Conservation (phyloP, 2,888 invertebrate species). For the Drosophila setosimentum region DNA sequence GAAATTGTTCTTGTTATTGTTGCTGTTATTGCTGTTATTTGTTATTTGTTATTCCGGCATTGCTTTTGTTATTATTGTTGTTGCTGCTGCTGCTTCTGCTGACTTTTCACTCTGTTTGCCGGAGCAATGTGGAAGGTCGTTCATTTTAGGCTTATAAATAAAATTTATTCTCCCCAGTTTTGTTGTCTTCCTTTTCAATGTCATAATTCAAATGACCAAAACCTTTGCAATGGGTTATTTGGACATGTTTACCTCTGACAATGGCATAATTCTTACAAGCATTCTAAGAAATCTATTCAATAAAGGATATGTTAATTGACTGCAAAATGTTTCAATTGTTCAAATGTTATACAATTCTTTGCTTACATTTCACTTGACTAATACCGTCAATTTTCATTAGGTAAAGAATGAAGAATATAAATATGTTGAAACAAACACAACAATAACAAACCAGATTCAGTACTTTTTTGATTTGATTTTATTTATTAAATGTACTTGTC, state of each 20-base stretch:
- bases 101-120: conserved; percentile 41
- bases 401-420: neutral
- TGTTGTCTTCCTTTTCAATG: conserved; percentile 50
- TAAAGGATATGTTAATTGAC: conserved; percentile 3
- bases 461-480: neutral
- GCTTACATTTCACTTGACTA: neutral
- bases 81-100: conserved; percentile 34
- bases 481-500: neutral
- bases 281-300: conserved; percentile 8
- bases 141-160: conserved; percentile 57
- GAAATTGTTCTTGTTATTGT: conserved; percentile 63
- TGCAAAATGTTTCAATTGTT: neutral
- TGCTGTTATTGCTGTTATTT: conserved; percentile 44
- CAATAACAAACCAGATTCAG: neutral
- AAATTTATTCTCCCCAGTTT: conserved; percentile 28
- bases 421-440: neutral
- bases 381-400: neutral
- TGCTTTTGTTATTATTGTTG: conserved; percentile 26
- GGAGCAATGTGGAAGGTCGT: conserved; percentile 57
- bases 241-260: conserved; percentile 32
- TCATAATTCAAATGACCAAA: conserved; percentile 53
- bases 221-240: conserved; percentile 33
- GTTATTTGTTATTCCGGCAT: conserved; percentile 24
- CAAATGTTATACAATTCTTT: neutral
- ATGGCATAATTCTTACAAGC: conserved; percentile 13